Conservation (phyloP, 2,888 invertebrate species). For the Amaurobius ferox region DNA sequence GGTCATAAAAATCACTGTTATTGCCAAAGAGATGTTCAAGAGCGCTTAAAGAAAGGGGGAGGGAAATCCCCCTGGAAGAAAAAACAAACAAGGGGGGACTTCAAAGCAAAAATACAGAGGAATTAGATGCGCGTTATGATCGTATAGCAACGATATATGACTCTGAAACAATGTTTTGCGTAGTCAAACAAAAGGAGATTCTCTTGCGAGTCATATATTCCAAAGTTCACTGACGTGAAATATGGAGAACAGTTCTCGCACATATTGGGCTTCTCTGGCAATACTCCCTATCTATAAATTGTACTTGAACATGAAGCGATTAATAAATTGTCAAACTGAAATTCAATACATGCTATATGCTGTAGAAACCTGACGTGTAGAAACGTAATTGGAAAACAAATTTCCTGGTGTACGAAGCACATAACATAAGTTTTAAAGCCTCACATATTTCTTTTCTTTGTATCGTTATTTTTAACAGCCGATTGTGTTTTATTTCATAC, state of each 20-base stretch:
- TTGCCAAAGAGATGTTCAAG: constrained; percentile 59
- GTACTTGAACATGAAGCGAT: not conserved
- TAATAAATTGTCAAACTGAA: not conserved
- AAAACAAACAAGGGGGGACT: not conserved
- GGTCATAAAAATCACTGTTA: constrained; percentile 68
- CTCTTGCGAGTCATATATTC: not conserved
- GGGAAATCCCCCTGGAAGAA: not conserved
- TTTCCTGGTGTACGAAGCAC: too few relatives aligned
- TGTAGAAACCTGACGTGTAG: too few relatives aligned
- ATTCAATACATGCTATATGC: too few relatives aligned
- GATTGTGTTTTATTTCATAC: too few relatives aligned
- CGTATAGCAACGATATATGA: constrained; percentile 18
- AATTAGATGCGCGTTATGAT: constrained; percentile 43
- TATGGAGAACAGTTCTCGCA: constrained; percentile 26
- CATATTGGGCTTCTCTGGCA: constrained; percentile 5
- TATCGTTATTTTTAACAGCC: too few relatives aligned
- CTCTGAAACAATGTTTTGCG: constrained; percentile 18
- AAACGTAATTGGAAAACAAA: too few relatives aligned
- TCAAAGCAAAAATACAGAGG: constrained; percentile 44
- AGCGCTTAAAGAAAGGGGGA: constrained; percentile 33
- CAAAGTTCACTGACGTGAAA: constrained; percentile 1
- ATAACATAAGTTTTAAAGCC: too few relatives aligned
- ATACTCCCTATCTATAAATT: constrained; percentile 1
- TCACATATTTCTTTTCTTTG: too few relatives aligned
- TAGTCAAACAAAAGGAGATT: constrained; percentile 9